phyloP scores from a whole-genome alignment of 2,888 invertebrate species.

The Torymus tubicola region DNA sequence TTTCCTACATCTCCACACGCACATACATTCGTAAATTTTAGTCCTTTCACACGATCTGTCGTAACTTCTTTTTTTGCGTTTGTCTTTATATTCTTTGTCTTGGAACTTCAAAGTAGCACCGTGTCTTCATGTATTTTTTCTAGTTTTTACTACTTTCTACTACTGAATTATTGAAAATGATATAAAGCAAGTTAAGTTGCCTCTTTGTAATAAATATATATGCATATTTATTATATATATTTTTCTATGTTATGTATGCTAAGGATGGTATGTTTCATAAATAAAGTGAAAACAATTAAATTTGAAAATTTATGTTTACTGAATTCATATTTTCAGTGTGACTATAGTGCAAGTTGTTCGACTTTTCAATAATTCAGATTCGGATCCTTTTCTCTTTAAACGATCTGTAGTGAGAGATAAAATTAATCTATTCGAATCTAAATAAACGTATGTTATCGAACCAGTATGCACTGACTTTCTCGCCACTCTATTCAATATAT shows the following conservation, averaged over 20 bases:
- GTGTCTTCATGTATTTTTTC: slow-evolving; percentile 64
- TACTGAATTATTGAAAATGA: slow-evolving; percentile 53
- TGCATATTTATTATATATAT: slow-evolving; percentile 44
- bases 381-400: slow-evolving; percentile 29
- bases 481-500: slow-evolving; percentile 58
- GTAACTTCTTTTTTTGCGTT: slow-evolving; percentile 31
- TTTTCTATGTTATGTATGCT: slow-evolving; percentile 16
- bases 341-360: slow-evolving; percentile 29
- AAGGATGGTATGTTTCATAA: slow-evolving; percentile 26
- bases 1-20: slow-evolving; percentile 55
- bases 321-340: not conserved
- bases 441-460: slow-evolving; percentile 36
- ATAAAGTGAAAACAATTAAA: slow-evolving; percentile 16
- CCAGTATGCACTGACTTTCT: slow-evolving; percentile 52
- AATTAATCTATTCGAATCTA: slow-evolving; percentile 20
- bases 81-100: slow-evolving; percentile 38
- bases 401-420: slow-evolving; percentile 20
- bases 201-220: slow-evolving; percentile 45
- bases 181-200: slow-evolving; percentile 47
- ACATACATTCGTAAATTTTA: slow-evolving; percentile 56
- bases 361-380: slow-evolving; percentile 54
- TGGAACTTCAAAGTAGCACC: slow-evolving; percentile 74
- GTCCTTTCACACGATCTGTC: slow-evolving; percentile 54
- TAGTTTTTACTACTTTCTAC: slow-evolving; percentile 40
- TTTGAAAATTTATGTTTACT: slow-evolving; percentile 16